Evolutionary conservation across 1,140 invertebrate genomes (phyloP).

Genomic region (Hypothenemus hampei): DNA sequence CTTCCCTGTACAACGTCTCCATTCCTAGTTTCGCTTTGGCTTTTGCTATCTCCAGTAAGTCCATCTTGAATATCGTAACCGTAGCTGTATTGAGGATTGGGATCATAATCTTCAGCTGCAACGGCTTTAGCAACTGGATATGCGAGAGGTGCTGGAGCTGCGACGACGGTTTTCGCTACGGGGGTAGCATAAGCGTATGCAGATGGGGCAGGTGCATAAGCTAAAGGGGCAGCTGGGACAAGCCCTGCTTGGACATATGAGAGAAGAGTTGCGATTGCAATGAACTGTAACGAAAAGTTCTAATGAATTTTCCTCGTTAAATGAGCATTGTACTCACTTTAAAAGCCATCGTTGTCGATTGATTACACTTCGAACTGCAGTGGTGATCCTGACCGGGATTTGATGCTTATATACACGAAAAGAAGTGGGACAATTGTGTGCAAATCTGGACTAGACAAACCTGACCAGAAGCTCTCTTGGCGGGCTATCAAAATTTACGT

Average conservation of each 20-base stretch:
- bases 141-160: conserved; percentile 18
- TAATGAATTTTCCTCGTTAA: conserved; percentile 5
- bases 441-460: conserved; percentile 26
- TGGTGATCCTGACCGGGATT: conserved; percentile 23
- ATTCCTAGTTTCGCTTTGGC: conserved; percentile 49
- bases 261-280: conserved; percentile 21
- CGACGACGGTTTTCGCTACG: conserved; percentile 12
- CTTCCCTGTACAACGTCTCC: conserved; percentile 62
- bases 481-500: conserved; percentile 29
- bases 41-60: conserved; percentile 47
- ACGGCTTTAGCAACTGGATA: conserved; percentile 45
- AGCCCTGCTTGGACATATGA: conserved; percentile 30
- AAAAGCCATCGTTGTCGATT: conserved; percentile 19
- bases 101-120: conserved; percentile 42
- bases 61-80: conserved; percentile 48
- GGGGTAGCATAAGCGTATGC: conserved; percentile 22
- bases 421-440: conserved; percentile 23
- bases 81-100: conserved; percentile 51
- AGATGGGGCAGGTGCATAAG: conserved; percentile 22
- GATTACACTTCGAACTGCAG: conserved; percentile 18
- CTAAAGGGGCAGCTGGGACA: background rate
- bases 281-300: conserved; percentile 3
- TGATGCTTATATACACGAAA: conserved; percentile 25
- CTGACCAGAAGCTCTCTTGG: conserved; percentile 16
- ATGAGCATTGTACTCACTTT: conserved; percentile 11